Evolutionary conservation across 2,888 invertebrate genomes (phyloP).

Genomic region (Pristionchus japonicus): DNA sequence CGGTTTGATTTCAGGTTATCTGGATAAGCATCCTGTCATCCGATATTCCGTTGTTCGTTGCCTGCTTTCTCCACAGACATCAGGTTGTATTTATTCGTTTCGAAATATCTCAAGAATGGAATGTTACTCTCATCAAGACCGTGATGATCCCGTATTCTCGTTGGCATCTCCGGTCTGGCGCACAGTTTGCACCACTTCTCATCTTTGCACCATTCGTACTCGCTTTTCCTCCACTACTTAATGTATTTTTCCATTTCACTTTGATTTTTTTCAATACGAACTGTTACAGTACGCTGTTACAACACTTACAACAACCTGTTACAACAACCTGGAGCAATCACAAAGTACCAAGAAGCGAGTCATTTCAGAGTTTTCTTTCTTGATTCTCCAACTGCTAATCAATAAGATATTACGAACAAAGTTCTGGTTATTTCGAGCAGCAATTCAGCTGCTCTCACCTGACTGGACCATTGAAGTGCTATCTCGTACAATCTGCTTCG

Average conservation of each 20-base stretch:
- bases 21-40: background rate
- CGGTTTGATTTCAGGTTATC: background rate
- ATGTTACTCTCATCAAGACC: too few relatives aligned
- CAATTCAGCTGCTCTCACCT: background rate
- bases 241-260: background rate
- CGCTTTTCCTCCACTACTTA: background rate
- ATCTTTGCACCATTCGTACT: background rate
- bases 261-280: too few relatives aligned
- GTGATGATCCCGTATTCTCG: background rate
- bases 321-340: background rate
- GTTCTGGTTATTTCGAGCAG: too few relatives aligned
- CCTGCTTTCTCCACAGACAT: background rate
- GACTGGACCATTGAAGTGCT: background rate
- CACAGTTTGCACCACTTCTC: background rate
- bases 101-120: too few relatives aligned
- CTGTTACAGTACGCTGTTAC: too few relatives aligned
- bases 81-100: background rate
- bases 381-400: background rate
- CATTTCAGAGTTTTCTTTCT: too few relatives aligned
- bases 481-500: background rate
- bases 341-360: background rate
- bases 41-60: background rate
- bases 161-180: background rate
- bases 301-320: too few relatives aligned
- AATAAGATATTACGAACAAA: too few relatives aligned